Evolutionary conservation across 1,140 invertebrate genomes (phyloP), one percentile per base, ranked within the genome.

Genomic region (Oryzaephilus surinamensis): DNA sequence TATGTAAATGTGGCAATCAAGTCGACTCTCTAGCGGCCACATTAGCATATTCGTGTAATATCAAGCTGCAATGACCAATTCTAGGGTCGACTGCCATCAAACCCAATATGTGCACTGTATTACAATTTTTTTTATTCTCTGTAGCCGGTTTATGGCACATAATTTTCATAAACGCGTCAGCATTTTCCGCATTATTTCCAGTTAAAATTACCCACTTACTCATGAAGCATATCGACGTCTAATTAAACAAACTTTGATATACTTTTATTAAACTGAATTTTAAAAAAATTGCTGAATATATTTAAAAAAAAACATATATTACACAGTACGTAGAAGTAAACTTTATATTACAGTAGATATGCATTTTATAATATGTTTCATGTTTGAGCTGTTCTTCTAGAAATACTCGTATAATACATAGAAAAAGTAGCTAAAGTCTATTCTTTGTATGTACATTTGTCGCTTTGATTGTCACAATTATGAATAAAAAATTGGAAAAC

Each of bases 11-110:
- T 40, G 18, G 42, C 42, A 44, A 44, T 44, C 42, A 44, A 40
- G 36, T 39, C 42, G 29, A 40, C 18, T 44, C 42, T 44, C 42
- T 23, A 19, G 30, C 31, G 42, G 28, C 37, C 16, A 21, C 32
- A 44, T 44, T 44, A 44, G 42, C 42, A 44, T 44, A 44, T 44
- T 40, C 42, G 35, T 30, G 35, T 44, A 44, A 44, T 44, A 44
- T 44, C 37, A 24, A 37, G 26, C 30, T 23, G 30, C 21, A 34
- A 44, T 44, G 41, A 43, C 41, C 41, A 43, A 43, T 43, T 41
- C 26, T 31, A 26, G 38, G 26, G 29, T 30, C 26, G 36, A 30
- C 36, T 28, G 36, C 27, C 36, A 38, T 30, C 36, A 19, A 17
- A 33, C 29, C 21, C 38, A 41, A 41, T 41, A 41, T 41, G 38